These are phyloP conservation scores for Mesoclemmys tuberculata DNA, from an alignment of 2,113 vertebrate genomes.

Conservation along the genomic window DNA sequence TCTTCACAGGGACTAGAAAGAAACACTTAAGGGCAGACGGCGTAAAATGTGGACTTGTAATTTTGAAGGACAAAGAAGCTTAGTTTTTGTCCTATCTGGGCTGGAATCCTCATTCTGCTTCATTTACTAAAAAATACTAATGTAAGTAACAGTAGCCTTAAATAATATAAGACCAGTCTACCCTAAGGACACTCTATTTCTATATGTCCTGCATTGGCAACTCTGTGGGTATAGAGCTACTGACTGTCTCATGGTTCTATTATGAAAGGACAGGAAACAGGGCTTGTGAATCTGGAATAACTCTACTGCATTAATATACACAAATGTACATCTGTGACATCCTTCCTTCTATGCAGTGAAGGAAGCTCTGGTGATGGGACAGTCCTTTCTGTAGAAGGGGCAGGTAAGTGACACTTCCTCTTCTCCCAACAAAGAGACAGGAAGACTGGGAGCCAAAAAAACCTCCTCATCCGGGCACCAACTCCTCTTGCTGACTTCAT, in stretches of 20 bases:
- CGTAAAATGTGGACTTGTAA: not conserved
- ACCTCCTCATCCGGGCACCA: not conserved
- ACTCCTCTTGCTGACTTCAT: not conserved
- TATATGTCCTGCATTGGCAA: not conserved
- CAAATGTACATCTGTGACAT: not conserved
- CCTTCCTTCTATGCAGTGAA: not conserved
- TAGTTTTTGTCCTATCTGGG: not conserved
- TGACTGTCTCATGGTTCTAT: not conserved
- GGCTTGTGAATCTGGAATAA: not conserved
- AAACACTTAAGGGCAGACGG: slow-evolving; percentile 14
- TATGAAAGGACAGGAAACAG: not conserved
- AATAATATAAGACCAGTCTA: not conserved
- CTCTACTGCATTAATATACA: not conserved
- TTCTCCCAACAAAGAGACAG: not conserved
- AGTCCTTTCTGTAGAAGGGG: not conserved
- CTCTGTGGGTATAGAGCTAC: not conserved
- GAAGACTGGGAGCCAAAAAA: not conserved
- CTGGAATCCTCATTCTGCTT: not conserved
- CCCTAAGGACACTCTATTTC: not conserved
- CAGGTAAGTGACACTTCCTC: not conserved
- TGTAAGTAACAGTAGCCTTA: not conserved
- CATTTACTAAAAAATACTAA: not conserved
- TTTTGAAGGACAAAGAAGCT: slow-evolving; percentile 21
- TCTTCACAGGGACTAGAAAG: slow-evolving; percentile 40
- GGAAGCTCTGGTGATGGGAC: not conserved